Percentiles rank a stretch among this genome's conserved stretches.
These are phyloP conservation scores for Trissolcus brochymenae DNA, from an alignment of 2,888 invertebrate genomes.

Conservation along the genomic window DNA sequence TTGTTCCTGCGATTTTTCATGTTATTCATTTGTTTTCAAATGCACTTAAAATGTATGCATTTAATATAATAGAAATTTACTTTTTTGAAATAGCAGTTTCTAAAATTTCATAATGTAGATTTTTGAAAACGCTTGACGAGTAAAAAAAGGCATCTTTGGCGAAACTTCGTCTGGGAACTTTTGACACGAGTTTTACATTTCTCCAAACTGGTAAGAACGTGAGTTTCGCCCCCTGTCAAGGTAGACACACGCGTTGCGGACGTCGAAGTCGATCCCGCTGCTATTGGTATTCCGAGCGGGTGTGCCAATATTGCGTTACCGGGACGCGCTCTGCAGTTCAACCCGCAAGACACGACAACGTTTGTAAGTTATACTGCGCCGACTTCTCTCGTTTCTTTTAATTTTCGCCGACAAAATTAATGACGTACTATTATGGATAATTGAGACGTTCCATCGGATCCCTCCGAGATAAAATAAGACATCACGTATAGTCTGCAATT, in stretches of 20 bases:
- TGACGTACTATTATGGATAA: conserved; percentile 58
- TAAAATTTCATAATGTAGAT: no score
- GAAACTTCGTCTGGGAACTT: conserved; percentile 63
- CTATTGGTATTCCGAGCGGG: conserved; percentile 72
- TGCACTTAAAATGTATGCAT: no score
- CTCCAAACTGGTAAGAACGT: conserved; percentile 53
- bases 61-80: no score
- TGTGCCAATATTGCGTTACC: conserved; percentile 76
- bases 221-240: conserved; percentile 47
- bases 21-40: no score
- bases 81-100: no score
- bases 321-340: conserved; percentile 72
- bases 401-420: conserved; percentile 70
- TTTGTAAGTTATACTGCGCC: conserved; percentile 70
- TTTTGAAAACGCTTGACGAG: no score
- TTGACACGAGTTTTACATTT: conserved; percentile 73
- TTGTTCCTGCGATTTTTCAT: no score
- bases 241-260: conserved; percentile 46
- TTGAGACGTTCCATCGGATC: conserved; percentile 49
- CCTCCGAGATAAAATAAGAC: conserved; percentile 13
- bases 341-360: conserved; percentile 63
- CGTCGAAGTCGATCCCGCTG: conserved; percentile 55
- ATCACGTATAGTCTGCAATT: conserved; percentile 4
- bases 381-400: conserved; percentile 65
- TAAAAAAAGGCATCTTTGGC: no score